Conservation (phyloP, 2,888 invertebrate species). For the Lithophane leautieri region DNA sequence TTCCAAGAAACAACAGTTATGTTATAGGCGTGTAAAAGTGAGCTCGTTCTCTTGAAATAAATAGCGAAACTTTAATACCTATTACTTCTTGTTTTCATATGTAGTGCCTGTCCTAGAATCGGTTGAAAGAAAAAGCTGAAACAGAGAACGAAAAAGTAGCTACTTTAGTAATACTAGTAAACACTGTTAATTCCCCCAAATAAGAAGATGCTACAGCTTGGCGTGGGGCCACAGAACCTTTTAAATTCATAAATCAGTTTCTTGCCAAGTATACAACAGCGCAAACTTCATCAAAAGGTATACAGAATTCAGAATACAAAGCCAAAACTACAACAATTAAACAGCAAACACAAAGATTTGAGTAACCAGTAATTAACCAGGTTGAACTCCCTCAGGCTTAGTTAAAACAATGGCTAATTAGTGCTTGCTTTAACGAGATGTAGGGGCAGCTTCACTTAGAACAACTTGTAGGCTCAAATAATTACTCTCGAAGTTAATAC, state of each 20-base stretch:
- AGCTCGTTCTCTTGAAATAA: no score
- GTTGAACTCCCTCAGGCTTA: constrained; percentile 20
- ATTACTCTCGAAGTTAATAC: constrained; percentile 5
- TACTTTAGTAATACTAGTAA: background rate
- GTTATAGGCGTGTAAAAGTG: no score
- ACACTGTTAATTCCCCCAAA: background rate
- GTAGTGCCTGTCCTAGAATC: no score
- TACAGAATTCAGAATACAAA: constrained; percentile 22
- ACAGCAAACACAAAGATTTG: constrained; percentile 49
- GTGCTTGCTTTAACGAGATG: constrained; percentile 33
- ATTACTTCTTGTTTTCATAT: no score
- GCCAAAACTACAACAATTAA: constrained; percentile 37
- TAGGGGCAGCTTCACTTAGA: constrained; percentile 3
- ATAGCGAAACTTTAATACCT: no score
- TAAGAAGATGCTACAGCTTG: background rate
- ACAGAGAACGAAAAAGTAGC: no score
- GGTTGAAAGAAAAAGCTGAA: no score
- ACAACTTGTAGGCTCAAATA: constrained; percentile 33
- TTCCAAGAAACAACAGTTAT: no score
- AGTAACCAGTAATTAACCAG: constrained; percentile 31
- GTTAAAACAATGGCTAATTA: constrained; percentile 60
- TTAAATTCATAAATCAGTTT: constrained; percentile 14
- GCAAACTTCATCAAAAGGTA: constrained; percentile 23
- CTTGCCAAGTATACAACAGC: background rate
- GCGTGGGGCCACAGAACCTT: background rate